Conservation (phyloP, 2,888 invertebrate species). For the Fabriciana adippe region DNA sequence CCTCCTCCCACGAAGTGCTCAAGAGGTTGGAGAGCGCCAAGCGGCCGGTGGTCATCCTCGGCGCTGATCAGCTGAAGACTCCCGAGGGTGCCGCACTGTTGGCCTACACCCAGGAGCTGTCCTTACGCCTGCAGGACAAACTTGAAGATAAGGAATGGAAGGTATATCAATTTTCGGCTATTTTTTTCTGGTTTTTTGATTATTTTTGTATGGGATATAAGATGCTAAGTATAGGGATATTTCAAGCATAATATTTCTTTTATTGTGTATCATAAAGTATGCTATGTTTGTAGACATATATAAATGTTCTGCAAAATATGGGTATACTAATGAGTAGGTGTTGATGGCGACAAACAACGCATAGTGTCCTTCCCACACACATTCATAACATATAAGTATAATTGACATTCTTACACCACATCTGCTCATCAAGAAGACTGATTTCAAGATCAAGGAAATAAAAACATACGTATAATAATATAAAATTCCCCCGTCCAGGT, state of each 20-base stretch:
- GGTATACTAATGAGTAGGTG: too few species aligned
- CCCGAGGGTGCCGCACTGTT: conserved; percentile 90
- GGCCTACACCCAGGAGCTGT: conserved; percentile 88
- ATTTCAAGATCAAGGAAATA: too few species aligned
- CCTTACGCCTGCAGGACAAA: conserved; percentile 81
- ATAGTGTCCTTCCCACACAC: too few species aligned
- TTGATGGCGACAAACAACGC: too few species aligned
- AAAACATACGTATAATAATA: neutral
- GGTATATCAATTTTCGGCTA: conserved; percentile 51
- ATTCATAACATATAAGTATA: too few species aligned
- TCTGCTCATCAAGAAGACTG: too few species aligned
- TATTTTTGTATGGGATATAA: neutral
- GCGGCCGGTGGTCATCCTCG: conserved; percentile 95
- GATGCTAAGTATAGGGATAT: too few species aligned
- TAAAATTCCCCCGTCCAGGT: conserved; percentile 80
- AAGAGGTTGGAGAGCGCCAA: conserved; percentile 89
- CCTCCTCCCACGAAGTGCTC: conserved; percentile 73
- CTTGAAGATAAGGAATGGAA: conserved; percentile 79
- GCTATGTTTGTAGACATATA: too few species aligned
- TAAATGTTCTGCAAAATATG: too few species aligned
- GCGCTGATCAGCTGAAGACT: conserved; percentile 91
- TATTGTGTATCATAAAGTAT: too few species aligned
- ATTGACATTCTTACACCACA: too few species aligned
- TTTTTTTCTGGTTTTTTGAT: neutral
- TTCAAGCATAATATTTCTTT: too few species aligned